Evolutionary conservation across 2,113 vertebrate genomes (phyloP), one percentile per base, ranked within the genome.

Genomic region (Cebidichthys violaceus): DNA sequence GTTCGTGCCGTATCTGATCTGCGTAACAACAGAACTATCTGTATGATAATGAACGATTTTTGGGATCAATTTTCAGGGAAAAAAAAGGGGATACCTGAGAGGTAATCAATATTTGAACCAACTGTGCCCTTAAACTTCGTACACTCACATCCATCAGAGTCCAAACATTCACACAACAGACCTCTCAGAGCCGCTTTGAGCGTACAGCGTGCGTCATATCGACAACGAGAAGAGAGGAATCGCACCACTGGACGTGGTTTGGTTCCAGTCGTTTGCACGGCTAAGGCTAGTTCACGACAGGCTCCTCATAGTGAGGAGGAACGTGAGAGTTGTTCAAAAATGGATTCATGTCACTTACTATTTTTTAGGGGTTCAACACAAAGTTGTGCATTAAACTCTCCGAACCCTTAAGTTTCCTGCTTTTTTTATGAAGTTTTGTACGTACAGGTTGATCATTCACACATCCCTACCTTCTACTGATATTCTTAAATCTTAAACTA

Each of bases 71-170:
- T 90, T 88, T 85, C 0, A 29, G 74, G 79, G 57, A 85, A 83
- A 81, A 70, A 68, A 85, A 85, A 77, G 70, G 31, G 65, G 87
- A 81, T 85, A 91, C 88, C 89, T 89, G 86, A 90, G 87, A 88
- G 90, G 79, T 84, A 72, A 92, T 94, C 91, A 85, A 93, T 94
- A 92, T 76, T 35, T 83, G 52, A 82, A 82, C 81, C 81, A 82
- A 90, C 74, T 82, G 76, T 84, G 83, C 89, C 90, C 90, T 83
- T 75, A 89, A 86, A 92, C 86, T 75, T 89, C 52, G 41, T n/a
- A 59, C 71, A 17, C 83, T 81, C 79, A 66, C 72, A 85, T 86
- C 70, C 79, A 64, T 89, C 66, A 82, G 78, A 82, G 82, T 71
- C 57, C 57, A 52, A 73, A 80, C 77, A 24, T 76, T 76, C 64